phyloP scores from a whole-genome alignment of 2,888 invertebrate species.

The Limnephilus marmoratus region DNA sequence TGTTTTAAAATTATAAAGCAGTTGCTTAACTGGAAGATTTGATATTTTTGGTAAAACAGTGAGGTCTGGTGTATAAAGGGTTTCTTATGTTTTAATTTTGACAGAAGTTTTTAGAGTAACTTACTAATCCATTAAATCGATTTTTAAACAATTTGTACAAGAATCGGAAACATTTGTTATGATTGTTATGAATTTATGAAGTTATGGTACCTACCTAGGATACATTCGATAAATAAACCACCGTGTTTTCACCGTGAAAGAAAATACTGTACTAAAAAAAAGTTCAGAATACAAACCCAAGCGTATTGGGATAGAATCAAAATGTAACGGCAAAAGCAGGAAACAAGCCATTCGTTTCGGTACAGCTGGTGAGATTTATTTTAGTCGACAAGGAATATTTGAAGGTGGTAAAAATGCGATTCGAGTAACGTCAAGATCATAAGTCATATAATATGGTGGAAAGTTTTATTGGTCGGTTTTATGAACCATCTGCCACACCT shows the following conservation, averaged over 20 bases:
- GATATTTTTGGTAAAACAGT: too few species aligned
- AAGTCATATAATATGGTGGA: neutral
- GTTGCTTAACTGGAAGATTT: too few species aligned
- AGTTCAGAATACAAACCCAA: neutral
- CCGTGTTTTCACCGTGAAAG: too few species aligned
- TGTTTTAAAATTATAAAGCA: too few species aligned
- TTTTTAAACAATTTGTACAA: neutral
- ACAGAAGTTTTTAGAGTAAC: too few species aligned
- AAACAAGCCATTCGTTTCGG: neutral
- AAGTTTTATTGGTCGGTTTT: conserved; percentile 17
- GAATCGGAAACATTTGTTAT: neutral
- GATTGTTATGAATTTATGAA: neutral
- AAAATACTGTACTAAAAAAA: neutral
- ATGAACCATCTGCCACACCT: conserved; percentile 30
- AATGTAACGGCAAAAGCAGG: neutral
- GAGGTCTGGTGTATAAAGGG: too few species aligned
- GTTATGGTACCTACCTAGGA: too few species aligned
- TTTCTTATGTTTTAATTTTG: too few species aligned
- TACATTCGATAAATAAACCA: neutral
- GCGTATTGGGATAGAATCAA: neutral
- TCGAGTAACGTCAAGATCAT: neutral
- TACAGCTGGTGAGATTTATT: neutral
- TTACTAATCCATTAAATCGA: neutral
- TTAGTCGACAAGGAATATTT: neutral
- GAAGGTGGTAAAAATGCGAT: neutral